Evolutionary conservation across 1,140 invertebrate genomes (phyloP).

Genomic region (Macrotrachela quadricornifera): DNA sequence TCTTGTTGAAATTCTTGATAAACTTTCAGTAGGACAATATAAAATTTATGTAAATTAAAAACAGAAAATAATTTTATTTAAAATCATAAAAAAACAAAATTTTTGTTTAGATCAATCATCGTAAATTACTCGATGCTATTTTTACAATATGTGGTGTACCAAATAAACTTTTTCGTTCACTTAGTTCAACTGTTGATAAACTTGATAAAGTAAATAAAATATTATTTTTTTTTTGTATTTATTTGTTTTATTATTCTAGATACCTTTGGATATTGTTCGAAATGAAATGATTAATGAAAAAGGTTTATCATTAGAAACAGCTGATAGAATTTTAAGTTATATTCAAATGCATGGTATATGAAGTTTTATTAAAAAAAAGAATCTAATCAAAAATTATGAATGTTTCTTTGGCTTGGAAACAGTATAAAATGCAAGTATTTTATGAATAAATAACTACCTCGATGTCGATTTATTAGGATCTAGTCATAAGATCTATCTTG

Average conservation of each 20-base stretch:
- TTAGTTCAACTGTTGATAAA: constrained; percentile 97
- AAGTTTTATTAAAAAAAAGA: too few species aligned
- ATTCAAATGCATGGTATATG: constrained; percentile 37
- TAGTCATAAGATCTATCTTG: too few species aligned
- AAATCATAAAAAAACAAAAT: too few species aligned
- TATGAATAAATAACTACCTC: too few species aligned
- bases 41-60: constrained; percentile 15
- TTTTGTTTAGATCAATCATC: constrained; percentile 53
- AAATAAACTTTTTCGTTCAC: constrained; percentile 59
- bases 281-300: constrained; percentile 89
- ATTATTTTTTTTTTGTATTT: constrained; percentile 9
- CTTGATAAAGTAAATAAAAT: constrained; percentile 58
- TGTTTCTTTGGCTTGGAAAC: too few species aligned
- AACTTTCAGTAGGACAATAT: constrained; percentile 26
- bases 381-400: too few species aligned
- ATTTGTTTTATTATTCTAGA: constrained; percentile 36
- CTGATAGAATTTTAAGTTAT: constrained; percentile 74
- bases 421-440: too few species aligned
- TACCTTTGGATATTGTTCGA: constrained; percentile 72
- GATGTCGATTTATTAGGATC: too few species aligned
- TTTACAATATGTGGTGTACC: constrained; percentile 86
- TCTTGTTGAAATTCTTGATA: constrained; percentile 61
- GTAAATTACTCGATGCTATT: constrained; percentile 77
- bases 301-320: constrained; percentile 48
- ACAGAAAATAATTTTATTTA: too few species aligned